These are phyloP conservation scores for Pygoscelis adeliae DNA, from an alignment of 2,113 vertebrate genomes.

Conservation along the genomic window DNA sequence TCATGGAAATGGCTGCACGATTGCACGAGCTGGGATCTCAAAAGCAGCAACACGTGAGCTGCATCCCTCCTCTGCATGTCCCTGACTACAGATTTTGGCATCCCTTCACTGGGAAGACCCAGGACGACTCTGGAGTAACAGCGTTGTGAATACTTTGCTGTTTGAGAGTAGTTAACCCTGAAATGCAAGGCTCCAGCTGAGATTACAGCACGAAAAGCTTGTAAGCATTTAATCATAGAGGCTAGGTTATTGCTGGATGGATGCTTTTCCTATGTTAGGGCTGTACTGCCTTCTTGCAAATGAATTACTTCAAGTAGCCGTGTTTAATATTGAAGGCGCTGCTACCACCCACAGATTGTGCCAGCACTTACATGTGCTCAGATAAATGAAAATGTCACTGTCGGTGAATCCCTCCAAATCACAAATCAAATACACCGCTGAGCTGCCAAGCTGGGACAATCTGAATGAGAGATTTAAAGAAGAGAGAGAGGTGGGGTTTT, in stretches of 20 bases:
- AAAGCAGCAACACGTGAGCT: not conserved
- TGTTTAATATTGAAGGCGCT: not conserved
- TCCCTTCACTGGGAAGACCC: not conserved
- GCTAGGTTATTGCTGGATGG: not conserved
- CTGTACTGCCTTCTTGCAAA: not conserved
- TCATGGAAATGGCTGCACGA: not conserved
- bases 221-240: not conserved
- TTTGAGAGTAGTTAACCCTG: not conserved
- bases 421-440: not conserved
- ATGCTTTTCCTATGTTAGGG: not conserved
- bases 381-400: not conserved
- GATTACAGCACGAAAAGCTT: not conserved
- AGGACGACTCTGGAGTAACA: not conserved
- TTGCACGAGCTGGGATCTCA: not conserved
- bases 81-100: not conserved
- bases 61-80: not conserved
- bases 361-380: not conserved
- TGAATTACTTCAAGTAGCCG: not conserved
- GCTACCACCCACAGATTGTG: not conserved
- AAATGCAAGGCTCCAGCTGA: not conserved
- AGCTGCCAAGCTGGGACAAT: not conserved
- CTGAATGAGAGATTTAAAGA: not conserved
- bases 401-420: not conserved
- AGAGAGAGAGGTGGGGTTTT: not conserved
- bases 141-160: rapidly evolving